Base-by-base conservation (phyloP, 2,113 vertebrate species). In the Australoheros scitulus region DNA sequence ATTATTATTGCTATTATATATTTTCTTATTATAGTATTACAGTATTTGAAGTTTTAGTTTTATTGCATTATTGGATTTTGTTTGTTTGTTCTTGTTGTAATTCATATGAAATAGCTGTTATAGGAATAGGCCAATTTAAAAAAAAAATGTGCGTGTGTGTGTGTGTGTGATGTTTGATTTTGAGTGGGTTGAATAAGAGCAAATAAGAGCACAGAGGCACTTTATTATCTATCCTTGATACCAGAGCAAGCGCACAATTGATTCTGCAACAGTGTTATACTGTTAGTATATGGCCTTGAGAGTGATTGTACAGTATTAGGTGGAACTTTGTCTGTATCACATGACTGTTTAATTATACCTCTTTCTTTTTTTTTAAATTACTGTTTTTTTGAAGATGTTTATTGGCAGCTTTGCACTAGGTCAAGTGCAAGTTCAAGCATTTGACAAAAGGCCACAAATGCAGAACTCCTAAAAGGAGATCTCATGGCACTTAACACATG, bases 331-430 rank as follows among this genome's bases (percentile, higher is more conserved):
- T 76, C 63, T 70, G 32, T 24, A 18, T 59, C 68, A 56, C 43
- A n/a, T 34, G 58, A 32, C 38, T 52, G 11, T 74, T 47, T 77
- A 61, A 76, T 77, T 74, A 20, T 7, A 61, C 8, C 56, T 32
- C 18, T 70, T 50, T 78, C 13, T 55, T 65, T 70, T 50, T 78
- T 17, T 55, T 65, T 41, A 61, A 61, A 81, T 83, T 56, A 65
- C 79, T 79, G 24, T 26, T 52, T 61, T 77, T 77, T 80, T 52
- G 13, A 87, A 59, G 68, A 91, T 14, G 65, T 72, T 79, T 83
- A 88, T 84, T 34, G 6, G 60, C 81, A 79, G 75, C 26, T 7
- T 41, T 72, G 58, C 36, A 70, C 7, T 5, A 52, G 79, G 50
- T 59, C 32, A 65, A 76, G 22, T 50, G 18, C 47, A 77, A 9